Percentiles rank a stretch among this genome's conserved stretches.
Conservation (phyloP, 1,140 invertebrate species). For the Eubasilissa regina region DNA sequence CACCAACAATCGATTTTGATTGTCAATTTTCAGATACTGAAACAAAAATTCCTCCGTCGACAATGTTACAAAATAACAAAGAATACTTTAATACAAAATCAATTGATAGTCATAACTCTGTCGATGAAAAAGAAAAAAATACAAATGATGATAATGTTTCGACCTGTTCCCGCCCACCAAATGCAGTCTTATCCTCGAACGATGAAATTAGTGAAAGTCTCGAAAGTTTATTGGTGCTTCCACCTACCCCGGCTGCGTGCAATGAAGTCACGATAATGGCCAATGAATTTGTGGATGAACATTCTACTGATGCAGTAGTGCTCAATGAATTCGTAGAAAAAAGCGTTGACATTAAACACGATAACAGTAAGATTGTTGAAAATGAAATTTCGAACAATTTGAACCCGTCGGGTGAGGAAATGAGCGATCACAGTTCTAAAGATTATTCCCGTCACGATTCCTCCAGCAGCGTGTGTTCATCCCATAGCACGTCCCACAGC, state of each 20-base stretch:
- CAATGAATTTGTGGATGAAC: constrained; percentile 57
- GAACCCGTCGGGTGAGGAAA: constrained; percentile 44
- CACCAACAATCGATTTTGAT: constrained; percentile 70
- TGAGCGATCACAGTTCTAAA: constrained; percentile 34
- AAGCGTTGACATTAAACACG: constrained; percentile 16
- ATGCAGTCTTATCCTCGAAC: not conserved
- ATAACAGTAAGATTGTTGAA: constrained; percentile 11
- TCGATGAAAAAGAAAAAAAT: not conserved
- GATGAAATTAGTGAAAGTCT: constrained; percentile 56
- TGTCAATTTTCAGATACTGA: constrained; percentile 52
- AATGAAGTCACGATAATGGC: constrained; percentile 57
- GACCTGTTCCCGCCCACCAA: not conserved
- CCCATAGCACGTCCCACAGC: constrained; percentile 65
- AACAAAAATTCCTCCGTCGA: not conserved
- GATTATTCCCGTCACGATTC: constrained; percentile 69
- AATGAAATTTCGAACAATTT: not conserved
- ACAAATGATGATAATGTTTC: not conserved
- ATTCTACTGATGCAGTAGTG: constrained; percentile 50
- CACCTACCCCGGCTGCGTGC: constrained; percentile 51
- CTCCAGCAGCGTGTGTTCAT: constrained; percentile 68
- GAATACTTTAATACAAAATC: not conserved
- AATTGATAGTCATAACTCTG: not conserved
- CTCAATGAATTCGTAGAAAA: constrained; percentile 32
- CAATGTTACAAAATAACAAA: not conserved
- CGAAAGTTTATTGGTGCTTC: constrained; percentile 50